phyloP scores from a whole-genome alignment of 2,113 vertebrate species.

The Micromys minutus region DNA sequence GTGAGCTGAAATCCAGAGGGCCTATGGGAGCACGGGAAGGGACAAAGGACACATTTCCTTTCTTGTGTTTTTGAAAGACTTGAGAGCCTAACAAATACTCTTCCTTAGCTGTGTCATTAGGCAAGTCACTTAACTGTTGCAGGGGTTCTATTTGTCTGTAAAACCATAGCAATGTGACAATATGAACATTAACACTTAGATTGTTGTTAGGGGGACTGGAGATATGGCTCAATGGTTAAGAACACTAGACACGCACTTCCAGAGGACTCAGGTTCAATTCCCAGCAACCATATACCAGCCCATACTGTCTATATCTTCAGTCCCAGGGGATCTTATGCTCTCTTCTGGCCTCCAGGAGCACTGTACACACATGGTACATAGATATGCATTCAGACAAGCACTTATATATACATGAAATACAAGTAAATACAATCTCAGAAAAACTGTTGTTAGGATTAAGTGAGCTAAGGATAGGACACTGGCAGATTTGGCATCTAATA shows the following conservation, averaged over 20 bases:
- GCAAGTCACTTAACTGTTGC: slow-evolving; percentile 20
- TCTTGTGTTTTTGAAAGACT: neutral
- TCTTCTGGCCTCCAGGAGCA: neutral
- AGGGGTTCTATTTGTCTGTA: neutral
- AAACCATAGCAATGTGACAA: neutral
- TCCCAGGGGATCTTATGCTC: neutral
- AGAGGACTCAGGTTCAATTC: neutral
- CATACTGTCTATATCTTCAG: neutral
- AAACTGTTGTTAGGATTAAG: slow-evolving; percentile 24
- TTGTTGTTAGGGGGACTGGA: neutral
- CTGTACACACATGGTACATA: neutral
- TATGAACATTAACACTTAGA: neutral
- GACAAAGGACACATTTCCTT: neutral
- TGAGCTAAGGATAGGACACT: neutral
- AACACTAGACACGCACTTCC: neutral
- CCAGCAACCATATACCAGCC: neutral
- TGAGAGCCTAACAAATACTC: neutral
- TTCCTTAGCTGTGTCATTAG: neutral
- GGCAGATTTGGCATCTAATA: neutral
- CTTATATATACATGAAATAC: neutral
- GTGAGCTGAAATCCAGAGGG: slow-evolving; percentile 20
- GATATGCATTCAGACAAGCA: neutral
- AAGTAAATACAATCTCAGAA: neutral
- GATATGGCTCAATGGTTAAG: neutral
- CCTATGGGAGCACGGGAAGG: neutral